Evolutionary conservation across 2,113 vertebrate species (phyloP).

Genomic region (Clarias batrachus): DNA sequence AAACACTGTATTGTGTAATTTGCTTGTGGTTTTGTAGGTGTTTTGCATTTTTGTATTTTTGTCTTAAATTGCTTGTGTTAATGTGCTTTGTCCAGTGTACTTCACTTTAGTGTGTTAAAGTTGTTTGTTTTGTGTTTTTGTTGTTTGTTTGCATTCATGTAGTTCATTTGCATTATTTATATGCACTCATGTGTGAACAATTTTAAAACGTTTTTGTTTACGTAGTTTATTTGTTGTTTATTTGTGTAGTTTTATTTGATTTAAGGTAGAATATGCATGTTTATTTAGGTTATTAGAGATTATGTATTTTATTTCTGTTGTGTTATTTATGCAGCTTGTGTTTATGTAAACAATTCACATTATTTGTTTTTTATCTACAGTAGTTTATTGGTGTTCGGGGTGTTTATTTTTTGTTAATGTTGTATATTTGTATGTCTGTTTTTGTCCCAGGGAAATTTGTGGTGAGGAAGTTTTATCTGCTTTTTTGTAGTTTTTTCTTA

Average conservation of each 20-base stretch:
- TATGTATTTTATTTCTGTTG: not conserved
- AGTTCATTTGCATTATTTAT: too few relatives aligned
- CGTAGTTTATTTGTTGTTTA: not conserved
- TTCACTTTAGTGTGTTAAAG: too few relatives aligned
- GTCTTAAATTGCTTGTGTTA: too few relatives aligned
- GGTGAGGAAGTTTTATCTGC: not conserved
- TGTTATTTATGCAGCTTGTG: not conserved
- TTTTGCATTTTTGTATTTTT: too few relatives aligned
- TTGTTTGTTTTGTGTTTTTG: too few relatives aligned
- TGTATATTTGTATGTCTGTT: not conserved
- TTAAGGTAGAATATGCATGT: not conserved
- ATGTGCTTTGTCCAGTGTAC: too few relatives aligned
- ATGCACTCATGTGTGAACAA: not conserved
- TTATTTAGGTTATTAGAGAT: not conserved
- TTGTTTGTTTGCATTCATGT: too few relatives aligned
- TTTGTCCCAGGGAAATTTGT: not conserved
- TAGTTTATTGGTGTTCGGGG: not conserved
- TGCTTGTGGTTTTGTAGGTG: too few relatives aligned
- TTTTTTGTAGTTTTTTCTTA: not conserved
- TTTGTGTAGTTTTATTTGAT: not conserved
- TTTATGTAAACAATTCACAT: not conserved
- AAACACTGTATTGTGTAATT: too few relatives aligned
- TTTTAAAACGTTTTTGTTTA: not conserved
- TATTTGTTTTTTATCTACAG: not conserved
- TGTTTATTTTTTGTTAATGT: not conserved